Conservation (phyloP, 2,797 vertebrate genomes). For the Spheniscus humboldti region DNA sequence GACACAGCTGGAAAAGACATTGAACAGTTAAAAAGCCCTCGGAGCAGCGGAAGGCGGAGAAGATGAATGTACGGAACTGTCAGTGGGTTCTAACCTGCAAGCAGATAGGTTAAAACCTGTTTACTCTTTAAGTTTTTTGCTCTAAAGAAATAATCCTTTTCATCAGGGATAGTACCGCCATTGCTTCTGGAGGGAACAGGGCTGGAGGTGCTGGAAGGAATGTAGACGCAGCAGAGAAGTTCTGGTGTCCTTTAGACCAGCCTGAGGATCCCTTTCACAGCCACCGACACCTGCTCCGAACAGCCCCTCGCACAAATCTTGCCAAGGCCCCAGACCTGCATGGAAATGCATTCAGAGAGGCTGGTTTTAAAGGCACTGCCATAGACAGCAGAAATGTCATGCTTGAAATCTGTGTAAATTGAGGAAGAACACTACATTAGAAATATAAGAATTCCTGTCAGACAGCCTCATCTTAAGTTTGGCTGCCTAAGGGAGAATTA, state of each 20-base stretch:
- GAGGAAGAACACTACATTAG: not conserved
- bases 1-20: not conserved
- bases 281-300: too few relatives aligned
- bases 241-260: not conserved
- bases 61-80: not conserved
- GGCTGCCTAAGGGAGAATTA: not conserved
- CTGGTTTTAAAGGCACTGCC: not conserved
- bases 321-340: not conserved
- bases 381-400: not conserved
- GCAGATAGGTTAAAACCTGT: not conserved
- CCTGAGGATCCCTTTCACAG: not conserved
- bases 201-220: not conserved
- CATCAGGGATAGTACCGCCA: not conserved
- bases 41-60: not conserved
- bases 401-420: not conserved
- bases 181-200: not conserved
- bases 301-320: not conserved
- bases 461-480: not conserved
- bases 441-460: not conserved
- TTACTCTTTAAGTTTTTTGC: not conserved
- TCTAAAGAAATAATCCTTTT: not conserved
- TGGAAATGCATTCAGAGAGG: not conserved
- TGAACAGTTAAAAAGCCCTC: not conserved
- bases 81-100: not conserved
- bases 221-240: not conserved